Conservation (phyloP, 2,888 invertebrate genomes). For the Catotricha subobsoleta region DNA sequence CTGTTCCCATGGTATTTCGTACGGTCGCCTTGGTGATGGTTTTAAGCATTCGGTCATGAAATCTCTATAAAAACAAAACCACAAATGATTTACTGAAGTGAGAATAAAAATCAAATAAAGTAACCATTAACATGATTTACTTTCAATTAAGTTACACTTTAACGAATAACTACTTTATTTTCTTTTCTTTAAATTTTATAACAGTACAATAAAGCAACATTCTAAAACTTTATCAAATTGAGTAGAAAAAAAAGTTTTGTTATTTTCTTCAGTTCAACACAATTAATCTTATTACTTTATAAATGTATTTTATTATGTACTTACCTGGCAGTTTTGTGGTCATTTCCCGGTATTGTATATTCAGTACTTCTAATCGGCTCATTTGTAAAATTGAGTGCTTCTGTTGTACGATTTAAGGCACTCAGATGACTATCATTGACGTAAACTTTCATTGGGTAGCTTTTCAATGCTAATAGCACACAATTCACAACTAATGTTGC, state of each 20-base stretch:
- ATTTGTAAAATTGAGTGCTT: not conserved
- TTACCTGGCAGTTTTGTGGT: constrained; percentile 1
- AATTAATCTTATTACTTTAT: no score
- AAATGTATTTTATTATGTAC: no score
- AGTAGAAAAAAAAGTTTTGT: no score
- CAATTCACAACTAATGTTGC: constrained; percentile 4
- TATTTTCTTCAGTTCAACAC: no score
- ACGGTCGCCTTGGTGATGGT: constrained; percentile 35
- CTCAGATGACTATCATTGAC: constrained; percentile 3
- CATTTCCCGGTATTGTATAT: not conserved
- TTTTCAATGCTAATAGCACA: constrained; percentile 3
- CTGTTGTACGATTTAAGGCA: constrained; percentile 5
- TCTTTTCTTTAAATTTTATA: no score
- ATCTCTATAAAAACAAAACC: constrained; percentile 30
- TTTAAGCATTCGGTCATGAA: constrained; percentile 41
- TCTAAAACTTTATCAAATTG: no score
- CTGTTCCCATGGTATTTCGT: constrained; percentile 46
- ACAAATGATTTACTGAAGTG: no score
- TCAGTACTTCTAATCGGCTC: not conserved
- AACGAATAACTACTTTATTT: no score
- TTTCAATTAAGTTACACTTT: no score
- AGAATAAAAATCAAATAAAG: no score
- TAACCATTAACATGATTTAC: no score
- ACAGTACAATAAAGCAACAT: no score
- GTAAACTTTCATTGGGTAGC: constrained; percentile 3